Conservation (phyloP, 2,113 vertebrate species). For the Larimichthys polyactis region DNA sequence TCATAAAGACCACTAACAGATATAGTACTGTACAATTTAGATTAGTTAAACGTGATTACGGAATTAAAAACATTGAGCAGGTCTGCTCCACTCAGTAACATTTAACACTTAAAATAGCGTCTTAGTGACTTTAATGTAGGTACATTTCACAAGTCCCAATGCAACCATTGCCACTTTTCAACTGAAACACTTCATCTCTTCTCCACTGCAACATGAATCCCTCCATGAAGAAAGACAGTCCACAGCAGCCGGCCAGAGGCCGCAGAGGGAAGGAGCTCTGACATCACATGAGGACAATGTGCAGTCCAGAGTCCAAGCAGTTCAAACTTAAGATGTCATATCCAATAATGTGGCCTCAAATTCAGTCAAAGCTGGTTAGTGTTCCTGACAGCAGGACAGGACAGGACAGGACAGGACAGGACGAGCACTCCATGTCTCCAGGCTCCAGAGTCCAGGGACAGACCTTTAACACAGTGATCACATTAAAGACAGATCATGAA, state of each 20-base stretch:
- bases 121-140: background rate
- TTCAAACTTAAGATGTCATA: background rate
- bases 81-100: background rate
- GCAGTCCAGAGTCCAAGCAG: background rate
- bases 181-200: constrained; percentile 1
- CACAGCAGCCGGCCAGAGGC: background rate
- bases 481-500: background rate
- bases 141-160: background rate
- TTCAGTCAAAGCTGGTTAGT: constrained; percentile 42
- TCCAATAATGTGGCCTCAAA: background rate
- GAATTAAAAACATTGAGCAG: background rate
- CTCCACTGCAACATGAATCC: background rate
- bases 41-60: background rate
- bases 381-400: constrained; percentile 4
- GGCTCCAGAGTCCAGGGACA: constrained; percentile 10
- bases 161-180: background rate
- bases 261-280: background rate
- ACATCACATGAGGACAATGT: background rate
- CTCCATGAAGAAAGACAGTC: background rate
- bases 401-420: constrained; percentile 2
- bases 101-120: background rate
- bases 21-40: background rate
- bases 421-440: constrained; percentile 9
- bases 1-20: background rate
- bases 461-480: constrained; percentile 11